A percentile compares a stretch with the other conserved stretches of the same genome.
Conservation (phyloP, 1,140 invertebrate species). For the Drosophila orena region DNA sequence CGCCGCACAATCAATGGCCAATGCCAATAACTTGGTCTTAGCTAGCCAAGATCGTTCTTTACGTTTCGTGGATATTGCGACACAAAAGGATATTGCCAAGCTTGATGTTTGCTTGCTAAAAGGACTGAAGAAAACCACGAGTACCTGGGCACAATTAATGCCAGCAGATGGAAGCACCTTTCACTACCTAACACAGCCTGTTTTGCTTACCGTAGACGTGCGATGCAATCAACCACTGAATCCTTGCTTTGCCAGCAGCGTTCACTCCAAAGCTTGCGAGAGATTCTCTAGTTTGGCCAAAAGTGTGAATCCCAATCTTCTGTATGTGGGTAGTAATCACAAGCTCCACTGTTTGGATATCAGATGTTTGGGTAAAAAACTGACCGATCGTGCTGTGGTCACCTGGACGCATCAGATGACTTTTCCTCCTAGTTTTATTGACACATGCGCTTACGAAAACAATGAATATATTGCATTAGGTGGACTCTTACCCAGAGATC, state of each 20-base stretch:
- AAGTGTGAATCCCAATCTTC: constrained; percentile 55
- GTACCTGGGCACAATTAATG: constrained; percentile 59
- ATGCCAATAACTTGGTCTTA: constrained; percentile 34
- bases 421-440: constrained; percentile 54
- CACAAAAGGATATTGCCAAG: constrained; percentile 47
- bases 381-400: constrained; percentile 56
- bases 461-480: constrained; percentile 57
- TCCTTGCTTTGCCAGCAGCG: constrained; percentile 66
- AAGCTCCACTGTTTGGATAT: constrained; percentile 66
- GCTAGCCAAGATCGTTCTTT: constrained; percentile 56
- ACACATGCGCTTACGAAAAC: constrained; percentile 27
- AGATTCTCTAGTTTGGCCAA: constrained; percentile 46
- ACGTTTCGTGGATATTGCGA: constrained; percentile 48
- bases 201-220: constrained; percentile 54
- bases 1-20: constrained; percentile 32
- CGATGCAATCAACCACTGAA: constrained; percentile 38
- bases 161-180: constrained; percentile 43
- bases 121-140: constrained; percentile 13
- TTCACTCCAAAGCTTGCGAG: constrained; percentile 39
- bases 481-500: constrained; percentile 38
- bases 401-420: constrained; percentile 74
- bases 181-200: constrained; percentile 53
- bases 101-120: constrained; percentile 51
- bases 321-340: constrained; percentile 71
- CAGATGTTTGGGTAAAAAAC: constrained; percentile 53